Base-by-base conservation (phyloP, 1,140 invertebrate genomes). In the Drosophila baimaii region DNA sequence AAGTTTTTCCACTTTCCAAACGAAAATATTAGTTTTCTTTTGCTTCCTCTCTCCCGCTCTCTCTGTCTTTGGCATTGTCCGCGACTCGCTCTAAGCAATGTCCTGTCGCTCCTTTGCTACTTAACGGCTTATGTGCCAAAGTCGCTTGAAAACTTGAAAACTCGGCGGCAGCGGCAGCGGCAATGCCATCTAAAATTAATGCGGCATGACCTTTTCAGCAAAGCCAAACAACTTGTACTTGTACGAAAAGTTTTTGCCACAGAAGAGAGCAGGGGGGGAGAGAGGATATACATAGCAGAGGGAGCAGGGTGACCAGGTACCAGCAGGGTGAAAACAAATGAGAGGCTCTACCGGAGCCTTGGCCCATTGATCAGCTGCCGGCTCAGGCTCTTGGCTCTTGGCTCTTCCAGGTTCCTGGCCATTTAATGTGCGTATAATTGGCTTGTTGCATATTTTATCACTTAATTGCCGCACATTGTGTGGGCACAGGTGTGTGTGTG, bases 361-460 rank as follows among this genome's bases (percentile, higher is more conserved):
- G 15, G n/a, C 17, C 54, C 49, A 78, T 71, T 78, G 46, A 78
- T 71, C 59, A 65, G 59, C n/a, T 35, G 44, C 35, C 47, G 41
- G 29, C 33, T 29, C 31, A 8, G 8, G 25, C 13, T 23, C 44
- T 25, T 47, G 44, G 21, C 5, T 44, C 12, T 3, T 12, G n/a
- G 9, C 17, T 29, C n/a, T 29, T 52, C 51, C 51, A 54, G 31
- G 65, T 27, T 58, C 46, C 25, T 76, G 72, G 54, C 46, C 73
- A 86, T 86, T 86, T 81, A 85, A 75, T 85, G 82, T 86, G 69
- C 78, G 79, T 66, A 86, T 85, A 85, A 85, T 85, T 85, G 82
- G 56, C 74, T 78, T 85, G 69, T 78, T 86, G 81, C 82, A 86
- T 85, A 86, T 86, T 85, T 85, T 75, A 85, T 78, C 74, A 69